A percentile compares a stretch with the other conserved stretches of the same genome.
phyloP scores from a whole-genome alignment of 2,888 invertebrate species.

The Rhingia rostrata region DNA sequence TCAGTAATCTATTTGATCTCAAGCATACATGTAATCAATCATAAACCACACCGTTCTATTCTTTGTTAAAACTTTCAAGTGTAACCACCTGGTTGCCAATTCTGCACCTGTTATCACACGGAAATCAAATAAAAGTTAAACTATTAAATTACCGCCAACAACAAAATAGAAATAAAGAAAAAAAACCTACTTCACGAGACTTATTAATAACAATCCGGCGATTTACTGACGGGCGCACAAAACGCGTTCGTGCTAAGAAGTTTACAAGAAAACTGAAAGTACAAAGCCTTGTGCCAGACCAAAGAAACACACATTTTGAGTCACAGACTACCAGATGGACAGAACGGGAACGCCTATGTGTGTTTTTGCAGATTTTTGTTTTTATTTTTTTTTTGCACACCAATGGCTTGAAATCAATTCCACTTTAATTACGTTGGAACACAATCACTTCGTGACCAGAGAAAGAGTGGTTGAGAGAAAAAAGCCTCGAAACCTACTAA shows the following conservation, averaged over 20 bases:
- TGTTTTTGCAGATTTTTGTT: slow-evolving; percentile 23
- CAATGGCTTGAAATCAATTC: slow-evolving; percentile 23
- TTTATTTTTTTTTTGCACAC: neutral
- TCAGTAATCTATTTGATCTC: neutral
- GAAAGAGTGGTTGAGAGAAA: neutral
- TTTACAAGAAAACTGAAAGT: slow-evolving; percentile 50
- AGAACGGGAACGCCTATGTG: slow-evolving; percentile 49
- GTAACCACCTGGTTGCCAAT: slow-evolving; percentile 12
- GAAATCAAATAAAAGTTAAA: slow-evolving; percentile 33
- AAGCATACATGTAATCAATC: slow-evolving; percentile 10
- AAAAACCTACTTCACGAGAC: slow-evolving; percentile 31
- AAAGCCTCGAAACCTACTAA: neutral
- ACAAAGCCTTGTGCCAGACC: slow-evolving; percentile 6
- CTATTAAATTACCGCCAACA: slow-evolving; percentile 14
- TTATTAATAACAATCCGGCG: slow-evolving; percentile 30
- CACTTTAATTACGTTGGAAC: slow-evolving; percentile 20
- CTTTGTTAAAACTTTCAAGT: neutral
- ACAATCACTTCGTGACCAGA: slow-evolving; percentile 27
- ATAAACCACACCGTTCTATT: neutral
- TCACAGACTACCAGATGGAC: slow-evolving; percentile 38
- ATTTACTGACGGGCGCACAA: slow-evolving; percentile 28
- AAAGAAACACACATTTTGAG: neutral
- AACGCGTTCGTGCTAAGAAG: slow-evolving; percentile 39
- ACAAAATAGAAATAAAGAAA: neutral
- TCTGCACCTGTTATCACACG: slow-evolving; percentile 31